Base-by-base conservation (phyloP, 2,888 invertebrate genomes). In the Coleophora deauratella region DNA sequence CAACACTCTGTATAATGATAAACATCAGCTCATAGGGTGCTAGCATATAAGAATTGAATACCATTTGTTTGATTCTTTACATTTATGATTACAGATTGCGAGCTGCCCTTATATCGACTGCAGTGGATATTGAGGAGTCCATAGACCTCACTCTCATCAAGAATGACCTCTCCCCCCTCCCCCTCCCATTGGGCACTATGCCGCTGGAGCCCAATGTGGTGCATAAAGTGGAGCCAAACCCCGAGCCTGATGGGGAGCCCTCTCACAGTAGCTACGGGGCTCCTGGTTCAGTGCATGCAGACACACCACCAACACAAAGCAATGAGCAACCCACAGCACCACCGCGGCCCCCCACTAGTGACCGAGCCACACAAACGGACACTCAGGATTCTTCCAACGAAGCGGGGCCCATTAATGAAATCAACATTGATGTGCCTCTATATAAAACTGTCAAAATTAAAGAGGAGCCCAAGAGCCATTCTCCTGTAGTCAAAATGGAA, bases 361-460 rank as follows among this genome's bases (percentile, higher is more conserved):
- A 73, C 9, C 70, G 64, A 36, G 53, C 62, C 39, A 78, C 79
- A 1, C 81, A 80, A 50, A 81, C 80, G 0, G 72, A 75, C 1
- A 36, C 9, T n/a, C 31, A 36, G 27, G n/a, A 3, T 34, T 30
- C 10, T 37, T 3, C 10, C 27, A 10, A 27, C 9, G 6, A 13
- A 35, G 10, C 7, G 9, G 1, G 35, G 31, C 12, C 34, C 31
- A 6, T 9, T 34, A 37, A 35, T 27, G 44, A 41, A 36, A 37
- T 31, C 7, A 41, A 35, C 28, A 33, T 30, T 14, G 40, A 42
- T 13, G 13, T 33, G 9, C 40, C 38, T 9, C 35, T 44, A 9
- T 44, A 31, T 14, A 27, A 36, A 33, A 39, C 41, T 8, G 41
- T 62, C 0, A 51, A 59, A 43, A 54, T 78, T 3, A 76, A 79